Base-by-base conservation (phyloP, 2,888 invertebrate genomes). In the Yponomeuta plumbellus region DNA sequence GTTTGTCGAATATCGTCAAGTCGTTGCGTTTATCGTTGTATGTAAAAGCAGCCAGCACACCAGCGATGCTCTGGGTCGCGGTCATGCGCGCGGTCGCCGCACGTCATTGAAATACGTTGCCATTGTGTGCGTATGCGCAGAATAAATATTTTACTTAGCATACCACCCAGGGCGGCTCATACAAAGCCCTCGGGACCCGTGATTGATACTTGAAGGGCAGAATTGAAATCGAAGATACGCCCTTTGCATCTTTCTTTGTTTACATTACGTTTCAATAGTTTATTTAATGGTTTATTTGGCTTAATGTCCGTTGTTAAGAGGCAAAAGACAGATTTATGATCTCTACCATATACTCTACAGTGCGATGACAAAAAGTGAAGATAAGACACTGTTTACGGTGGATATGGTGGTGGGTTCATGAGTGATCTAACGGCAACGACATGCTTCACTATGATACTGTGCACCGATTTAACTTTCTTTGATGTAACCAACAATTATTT, bases 111-210 rank as follows among this genome's bases (percentile, higher is more conserved):
- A 88, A 88, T 85, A 81, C 85, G 84, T 82, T 81, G 83, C 88
- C 85, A 90, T 90, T 90, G 90, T 90, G 77, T 77, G 75, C 65
- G 76, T 75, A 73, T 75, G 75, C 75, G 71, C 75, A 86, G 87
- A 87, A 88, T 90, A 89, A 90, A 90, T 88, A 90, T 88, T 86
- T 86, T 82, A 82, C 75, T 83, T 81, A 80, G 79, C 79, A 80
- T 83, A 81, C 89, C 88, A 89, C 89, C 88, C 88, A 89, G 75
- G 71, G 82, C 83, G 86, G 85, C 80, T 73, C 72, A 72, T 75
- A 82, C 83, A 85, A 85, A 83, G 85, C 69, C 11, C 73, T 34
- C 74, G 73, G 73, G 76, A 74, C 72, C 71, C 76, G 73, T 85
- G 89, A 90, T 90, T 88, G 89, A 89, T 89, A 79, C 80, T 79